A percentile compares a stretch with the other conserved stretches of the same genome.
Conservation (phyloP, 1,140 invertebrate genomes). For the Hirudo medicinalis region DNA sequence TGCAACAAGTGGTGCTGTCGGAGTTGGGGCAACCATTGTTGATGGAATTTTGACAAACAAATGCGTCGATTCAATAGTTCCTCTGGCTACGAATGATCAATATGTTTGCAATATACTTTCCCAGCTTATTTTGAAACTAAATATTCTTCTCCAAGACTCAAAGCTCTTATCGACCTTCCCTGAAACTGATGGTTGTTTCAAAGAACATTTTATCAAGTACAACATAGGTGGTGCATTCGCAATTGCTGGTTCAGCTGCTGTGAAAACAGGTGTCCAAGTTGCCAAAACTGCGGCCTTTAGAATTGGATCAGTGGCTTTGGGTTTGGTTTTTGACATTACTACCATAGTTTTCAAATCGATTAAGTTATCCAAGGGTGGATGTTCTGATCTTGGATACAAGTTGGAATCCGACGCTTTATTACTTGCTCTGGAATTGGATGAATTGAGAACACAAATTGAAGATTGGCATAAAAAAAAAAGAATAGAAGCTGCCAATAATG, state of each 20-base stretch:
- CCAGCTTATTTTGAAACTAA: background rate
- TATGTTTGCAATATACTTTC: background rate
- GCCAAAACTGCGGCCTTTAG: background rate
- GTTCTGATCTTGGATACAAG: background rate
- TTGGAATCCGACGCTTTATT: background rate
- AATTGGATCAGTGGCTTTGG: background rate
- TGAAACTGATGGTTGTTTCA: background rate
- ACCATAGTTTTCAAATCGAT: background rate
- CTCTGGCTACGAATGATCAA: background rate
- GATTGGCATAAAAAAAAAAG: too few relatives aligned
- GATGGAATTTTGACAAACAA: background rate
- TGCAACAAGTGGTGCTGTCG: background rate
- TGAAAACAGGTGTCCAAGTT: background rate
- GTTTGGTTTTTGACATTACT: background rate
- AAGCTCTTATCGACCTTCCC: too few relatives aligned
- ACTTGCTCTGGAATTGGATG: too few relatives aligned
- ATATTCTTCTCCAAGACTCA: background rate
- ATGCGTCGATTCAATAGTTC: background rate
- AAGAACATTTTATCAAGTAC: too few relatives aligned
- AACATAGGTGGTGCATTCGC: too few relatives aligned
- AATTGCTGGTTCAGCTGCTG: background rate
- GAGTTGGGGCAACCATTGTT: background rate
- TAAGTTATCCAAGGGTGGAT: conserved; percentile 2
- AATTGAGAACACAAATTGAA: too few relatives aligned
- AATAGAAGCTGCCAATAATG: too few relatives aligned